These are phyloP conservation scores for Perognathus longimembris DNA, from an alignment of 2,113 vertebrate species.

Conservation along the genomic window DNA sequence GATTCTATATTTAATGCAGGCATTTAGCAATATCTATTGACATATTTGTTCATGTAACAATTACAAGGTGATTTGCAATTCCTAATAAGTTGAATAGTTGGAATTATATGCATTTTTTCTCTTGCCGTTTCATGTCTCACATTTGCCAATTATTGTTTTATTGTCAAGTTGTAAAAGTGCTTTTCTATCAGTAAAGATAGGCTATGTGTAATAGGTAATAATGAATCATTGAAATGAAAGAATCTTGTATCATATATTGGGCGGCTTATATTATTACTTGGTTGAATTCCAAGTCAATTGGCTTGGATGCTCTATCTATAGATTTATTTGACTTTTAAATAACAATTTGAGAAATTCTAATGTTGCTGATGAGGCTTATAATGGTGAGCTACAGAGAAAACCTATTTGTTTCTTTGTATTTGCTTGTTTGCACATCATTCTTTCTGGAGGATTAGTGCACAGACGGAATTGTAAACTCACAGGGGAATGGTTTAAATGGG, in stretches of 20 bases:
- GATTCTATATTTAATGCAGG: not conserved
- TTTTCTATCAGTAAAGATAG: not conserved
- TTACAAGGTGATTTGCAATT: not conserved
- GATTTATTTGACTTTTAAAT: slow-evolving; percentile 82
- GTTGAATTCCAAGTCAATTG: slow-evolving; percentile 63
- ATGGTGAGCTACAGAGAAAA: slow-evolving; percentile 75
- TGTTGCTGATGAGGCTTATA: slow-evolving; percentile 68
- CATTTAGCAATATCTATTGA: slow-evolving; percentile 21
- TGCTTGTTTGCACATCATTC: slow-evolving; percentile 81
- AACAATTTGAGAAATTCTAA: slow-evolving; percentile 70
- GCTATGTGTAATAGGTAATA: not conserved
- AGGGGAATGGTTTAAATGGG: slow-evolving; percentile 81
- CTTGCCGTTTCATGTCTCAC: not conserved
- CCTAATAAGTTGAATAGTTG: slow-evolving; percentile 4
- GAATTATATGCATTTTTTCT: not conserved
- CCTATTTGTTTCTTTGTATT: slow-evolving; percentile 68
- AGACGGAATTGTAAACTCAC: slow-evolving; percentile 83
- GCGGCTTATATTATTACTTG: slow-evolving; percentile 3
- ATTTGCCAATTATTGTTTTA: slow-evolving; percentile 34
- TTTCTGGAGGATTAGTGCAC: slow-evolving; percentile 80
- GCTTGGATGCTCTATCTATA: slow-evolving; percentile 77
- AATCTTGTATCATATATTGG: not conserved
- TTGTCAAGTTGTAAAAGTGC: slow-evolving; percentile 32
- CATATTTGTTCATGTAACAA: not conserved
- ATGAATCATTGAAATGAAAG: not conserved